These are phyloP conservation scores for Rallus limicola DNA, from an alignment of 2,113 vertebrate genomes.

Conservation along the genomic window DNA sequence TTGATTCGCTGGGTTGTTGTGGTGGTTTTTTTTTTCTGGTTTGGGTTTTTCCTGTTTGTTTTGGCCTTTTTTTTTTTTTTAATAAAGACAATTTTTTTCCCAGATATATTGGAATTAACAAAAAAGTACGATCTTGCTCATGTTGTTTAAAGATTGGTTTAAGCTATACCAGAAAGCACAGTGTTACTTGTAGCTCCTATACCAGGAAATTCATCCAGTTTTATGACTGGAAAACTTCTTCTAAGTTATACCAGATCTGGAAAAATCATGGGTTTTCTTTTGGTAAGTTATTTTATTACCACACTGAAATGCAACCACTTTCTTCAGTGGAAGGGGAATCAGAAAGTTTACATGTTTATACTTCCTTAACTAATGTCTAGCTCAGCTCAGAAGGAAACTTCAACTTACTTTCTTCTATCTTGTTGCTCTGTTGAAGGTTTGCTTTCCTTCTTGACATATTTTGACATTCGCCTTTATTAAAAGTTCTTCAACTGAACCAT, in stretches of 20 bases:
- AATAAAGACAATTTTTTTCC: not conserved
- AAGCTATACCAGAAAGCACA: not conserved
- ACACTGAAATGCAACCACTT: not conserved
- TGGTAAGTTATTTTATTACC: not conserved
- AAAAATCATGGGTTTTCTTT: not conserved
- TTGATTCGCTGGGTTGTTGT: not conserved
- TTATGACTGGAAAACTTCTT: not conserved
- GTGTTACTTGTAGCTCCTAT: not conserved
- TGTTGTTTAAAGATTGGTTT: not conserved
- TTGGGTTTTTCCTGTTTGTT: too few relatives aligned
- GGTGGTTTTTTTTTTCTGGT: too few relatives aligned
- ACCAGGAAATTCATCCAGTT: not conserved
- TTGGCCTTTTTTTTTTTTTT: not conserved
- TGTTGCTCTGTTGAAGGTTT: not conserved
- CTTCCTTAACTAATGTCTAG: not conserved
- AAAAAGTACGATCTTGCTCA: not conserved
- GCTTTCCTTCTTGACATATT: not conserved
- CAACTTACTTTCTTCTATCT: not conserved
- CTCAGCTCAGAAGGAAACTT: not conserved
- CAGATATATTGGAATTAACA: not conserved
- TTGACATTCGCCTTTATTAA: not conserved
- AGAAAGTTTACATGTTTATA: not conserved
- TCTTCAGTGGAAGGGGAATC: not conserved
- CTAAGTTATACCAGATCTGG: not conserved
- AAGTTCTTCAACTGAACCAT: not conserved